A percentile compares a stretch with the other conserved stretches of the same genome.
phyloP scores from a whole-genome alignment of 2,888 invertebrate species.

The Horisme vitalbata region DNA sequence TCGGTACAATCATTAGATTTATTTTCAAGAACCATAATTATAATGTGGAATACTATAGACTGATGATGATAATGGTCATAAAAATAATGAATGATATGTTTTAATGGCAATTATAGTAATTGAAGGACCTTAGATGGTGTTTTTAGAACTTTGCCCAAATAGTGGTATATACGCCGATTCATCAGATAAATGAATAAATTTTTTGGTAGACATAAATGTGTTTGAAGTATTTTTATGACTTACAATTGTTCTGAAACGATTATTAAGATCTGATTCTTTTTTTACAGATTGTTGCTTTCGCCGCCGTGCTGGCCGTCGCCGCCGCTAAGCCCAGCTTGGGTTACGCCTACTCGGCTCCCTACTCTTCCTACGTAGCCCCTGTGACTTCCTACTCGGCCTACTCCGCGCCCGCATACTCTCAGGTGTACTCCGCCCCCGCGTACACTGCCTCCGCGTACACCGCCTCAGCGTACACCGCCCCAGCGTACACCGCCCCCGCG shows the following conservation, averaged over 20 bases:
- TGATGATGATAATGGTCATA: no score
- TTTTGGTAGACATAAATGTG: no score
- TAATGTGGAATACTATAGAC: no score
- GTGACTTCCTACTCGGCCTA: conserved; percentile 16
- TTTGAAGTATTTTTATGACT: no score
- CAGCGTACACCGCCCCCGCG: conserved; percentile 5
- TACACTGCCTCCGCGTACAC: conserved; percentile 9
- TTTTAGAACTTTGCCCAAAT: no score
- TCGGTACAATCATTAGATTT: no score
- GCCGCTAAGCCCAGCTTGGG: conserved; percentile 52
- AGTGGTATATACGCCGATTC: no score
- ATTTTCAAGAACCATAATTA: no score
- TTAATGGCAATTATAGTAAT: no score
- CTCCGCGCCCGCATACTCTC: conserved; percentile 16
- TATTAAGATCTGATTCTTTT: not conserved
- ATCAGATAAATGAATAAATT: no score
- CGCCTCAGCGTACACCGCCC: conserved; percentile 3
- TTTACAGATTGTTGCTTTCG: conserved; percentile 48
- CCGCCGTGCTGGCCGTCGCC: conserved; percentile 55
- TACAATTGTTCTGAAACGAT: not conserved
- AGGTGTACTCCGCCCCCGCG: conserved; percentile 8
- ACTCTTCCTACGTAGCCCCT: conserved; percentile 15
- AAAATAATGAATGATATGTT: no score
- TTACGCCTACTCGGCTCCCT: conserved; percentile 15
- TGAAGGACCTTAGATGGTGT: no score